phyloP scores from a whole-genome alignment of 2,113 vertebrate species.

The Thalassarche chlororhynchos region DNA sequence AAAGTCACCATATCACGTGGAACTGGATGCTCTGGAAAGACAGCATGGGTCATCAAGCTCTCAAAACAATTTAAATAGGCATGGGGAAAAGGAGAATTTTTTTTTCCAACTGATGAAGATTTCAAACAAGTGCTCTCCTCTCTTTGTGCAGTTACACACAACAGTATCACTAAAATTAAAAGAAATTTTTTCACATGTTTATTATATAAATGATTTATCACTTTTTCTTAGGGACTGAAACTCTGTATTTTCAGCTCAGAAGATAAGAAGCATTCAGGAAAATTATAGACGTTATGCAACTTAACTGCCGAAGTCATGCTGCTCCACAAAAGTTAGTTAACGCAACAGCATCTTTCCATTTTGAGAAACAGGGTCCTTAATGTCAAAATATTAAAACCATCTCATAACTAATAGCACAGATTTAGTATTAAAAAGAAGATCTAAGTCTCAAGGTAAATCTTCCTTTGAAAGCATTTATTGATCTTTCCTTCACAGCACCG shows the following conservation, averaged over 20 bases:
- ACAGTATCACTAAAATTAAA: neutral
- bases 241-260: neutral
- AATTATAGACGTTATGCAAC: neutral
- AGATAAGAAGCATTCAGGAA: neutral
- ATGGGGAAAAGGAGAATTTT: neutral
- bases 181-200: neutral
- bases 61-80: neutral
- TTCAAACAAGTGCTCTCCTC: neutral
- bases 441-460: constrained; percentile 40
- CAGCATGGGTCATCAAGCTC: neutral
- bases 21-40: neutral
- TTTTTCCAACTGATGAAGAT: neutral
- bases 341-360: neutral
- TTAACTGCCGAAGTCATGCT: neutral
- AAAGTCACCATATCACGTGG: neutral
- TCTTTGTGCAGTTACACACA: neutral
- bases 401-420: constrained; percentile 18
- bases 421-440: constrained; percentile 44
- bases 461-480: constrained; percentile 66
- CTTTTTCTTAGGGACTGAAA: neutral
- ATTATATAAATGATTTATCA: neutral
- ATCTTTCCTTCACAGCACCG: constrained; percentile 25
- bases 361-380: neutral
- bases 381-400: constrained; percentile 20
- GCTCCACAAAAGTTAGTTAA: constrained; percentile 1